phyloP scores from a whole-genome alignment of 1,140 invertebrate species.

The Penaeus chinensis region DNA sequence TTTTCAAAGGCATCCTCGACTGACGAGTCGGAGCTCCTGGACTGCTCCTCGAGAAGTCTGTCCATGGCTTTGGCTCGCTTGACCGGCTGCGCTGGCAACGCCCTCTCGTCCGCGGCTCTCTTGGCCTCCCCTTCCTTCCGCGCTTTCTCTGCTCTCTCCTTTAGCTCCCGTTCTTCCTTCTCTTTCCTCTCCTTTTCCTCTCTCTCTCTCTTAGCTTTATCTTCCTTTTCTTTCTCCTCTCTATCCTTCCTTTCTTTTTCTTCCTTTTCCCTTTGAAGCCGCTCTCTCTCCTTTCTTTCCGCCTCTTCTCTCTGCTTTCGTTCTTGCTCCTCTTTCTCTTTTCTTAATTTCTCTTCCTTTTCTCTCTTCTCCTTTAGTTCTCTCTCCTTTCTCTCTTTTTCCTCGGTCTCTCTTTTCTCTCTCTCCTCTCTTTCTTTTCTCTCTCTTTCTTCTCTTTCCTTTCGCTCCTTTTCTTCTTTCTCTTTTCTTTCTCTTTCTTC shows the following conservation, averaged over 20 bases:
- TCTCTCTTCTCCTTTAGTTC: background rate
- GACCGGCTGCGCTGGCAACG: background rate
- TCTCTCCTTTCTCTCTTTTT: background rate
- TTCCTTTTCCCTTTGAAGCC: background rate
- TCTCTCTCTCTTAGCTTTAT: background rate
- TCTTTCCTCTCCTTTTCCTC: background rate
- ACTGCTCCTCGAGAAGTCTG: constrained; percentile 28
- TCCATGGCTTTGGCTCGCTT: constrained; percentile 9
- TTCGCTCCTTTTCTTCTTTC: background rate
- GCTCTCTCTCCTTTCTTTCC: background rate
- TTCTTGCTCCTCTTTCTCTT: background rate
- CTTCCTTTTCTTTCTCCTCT: background rate
- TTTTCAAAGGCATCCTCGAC: constrained; percentile 20
- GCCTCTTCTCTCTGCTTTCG: background rate
- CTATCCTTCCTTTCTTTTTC: background rate
- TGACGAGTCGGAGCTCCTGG: constrained; percentile 8
- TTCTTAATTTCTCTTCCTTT: background rate
- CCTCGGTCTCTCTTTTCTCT: background rate
- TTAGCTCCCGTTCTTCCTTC: background rate
- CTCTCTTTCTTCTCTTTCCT: background rate
- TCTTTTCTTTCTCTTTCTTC: background rate
- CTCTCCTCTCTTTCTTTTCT: background rate
- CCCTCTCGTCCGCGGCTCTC: background rate
- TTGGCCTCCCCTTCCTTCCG: background rate
- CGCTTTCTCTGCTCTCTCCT: background rate